Evolutionary conservation across 2,113 vertebrate species (phyloP), one percentile per base, ranked within the genome.

Genomic region (Zingel zingel): DNA sequence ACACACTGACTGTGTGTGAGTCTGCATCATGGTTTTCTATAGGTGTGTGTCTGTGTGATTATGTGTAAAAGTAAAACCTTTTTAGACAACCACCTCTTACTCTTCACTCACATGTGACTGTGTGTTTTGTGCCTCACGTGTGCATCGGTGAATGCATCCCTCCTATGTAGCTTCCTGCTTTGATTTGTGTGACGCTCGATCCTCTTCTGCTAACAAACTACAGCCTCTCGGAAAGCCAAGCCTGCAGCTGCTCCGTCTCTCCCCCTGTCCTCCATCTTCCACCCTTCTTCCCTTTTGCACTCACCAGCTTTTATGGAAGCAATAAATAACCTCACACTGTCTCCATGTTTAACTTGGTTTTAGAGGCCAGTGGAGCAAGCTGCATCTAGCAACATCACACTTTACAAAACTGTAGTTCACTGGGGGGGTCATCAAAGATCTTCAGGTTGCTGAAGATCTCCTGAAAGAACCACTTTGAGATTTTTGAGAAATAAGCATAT

Each of bases 271-370:
- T 91, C 91, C 90, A 81, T 91, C 90, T 84, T 86, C 85, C 53
- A 0, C 53, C 71, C 66, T 58, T 50, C 56, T 74, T 79, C 72
- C 71, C 80, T 62, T 51, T 84, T n/a, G 71, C 81, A 86, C 88
- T 88, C 80, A 70, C 73, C 57, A 21, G 89, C 82, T 90, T 94
- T 91, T 93, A 93, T 92, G 85, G 83, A 75, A 83, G 77, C 83
- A 74, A 89, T 94, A 93, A 92, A 94, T 93, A 90, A 90, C 63
- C 71, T 71, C 27, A 19, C 68, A 3, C 82, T 83, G 85, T 89
- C 85, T 75, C 72, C 79, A 43, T 90, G 89, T 92, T 91, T 93
- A 92, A 93, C 90, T 91, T 90, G 86, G 89, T 77, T 88, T 92
- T 84, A 90, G 88, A 74, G 77, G 86, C 89, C 51, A 3, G 78